phyloP scores from a whole-genome alignment of 2,113 vertebrate genomes.

The Odontophorus gujanensis region DNA sequence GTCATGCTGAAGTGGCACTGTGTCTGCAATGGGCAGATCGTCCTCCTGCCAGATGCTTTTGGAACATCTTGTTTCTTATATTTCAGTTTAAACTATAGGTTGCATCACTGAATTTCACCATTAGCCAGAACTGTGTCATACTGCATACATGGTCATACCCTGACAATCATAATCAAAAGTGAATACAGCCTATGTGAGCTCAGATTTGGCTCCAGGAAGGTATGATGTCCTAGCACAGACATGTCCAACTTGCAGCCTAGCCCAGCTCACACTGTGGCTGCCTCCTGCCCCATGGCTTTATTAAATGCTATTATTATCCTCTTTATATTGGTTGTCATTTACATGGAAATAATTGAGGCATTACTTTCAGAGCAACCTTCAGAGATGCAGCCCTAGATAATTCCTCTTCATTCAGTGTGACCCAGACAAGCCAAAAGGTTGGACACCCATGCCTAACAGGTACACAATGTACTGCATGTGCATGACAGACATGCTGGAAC shows the following conservation, averaged over 20 bases:
- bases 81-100: neutral
- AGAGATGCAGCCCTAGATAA: too few species aligned
- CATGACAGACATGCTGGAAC: fast-evolving
- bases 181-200: neutral
- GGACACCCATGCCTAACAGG: neutral
- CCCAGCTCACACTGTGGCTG: too few species aligned
- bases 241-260: too few species aligned
- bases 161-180: neutral
- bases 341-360: too few species aligned
- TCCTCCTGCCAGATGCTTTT: neutral
- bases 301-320: too few species aligned
- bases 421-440: too few species aligned
- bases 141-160: neutral
- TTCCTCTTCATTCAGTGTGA: too few species aligned
- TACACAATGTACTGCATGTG: neutral
- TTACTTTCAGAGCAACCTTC: too few species aligned
- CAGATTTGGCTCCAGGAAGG: neutral
- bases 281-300: too few species aligned
- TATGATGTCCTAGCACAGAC: neutral
- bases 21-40: neutral
- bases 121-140: neutral
- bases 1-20: neutral
- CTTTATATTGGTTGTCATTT: too few species aligned
- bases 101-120: neutral
- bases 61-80: neutral